A percentile compares a stretch with the other conserved stretches of the same genome.
Conservation (phyloP, 1,140 invertebrate genomes). For the Cephus cinctus region DNA sequence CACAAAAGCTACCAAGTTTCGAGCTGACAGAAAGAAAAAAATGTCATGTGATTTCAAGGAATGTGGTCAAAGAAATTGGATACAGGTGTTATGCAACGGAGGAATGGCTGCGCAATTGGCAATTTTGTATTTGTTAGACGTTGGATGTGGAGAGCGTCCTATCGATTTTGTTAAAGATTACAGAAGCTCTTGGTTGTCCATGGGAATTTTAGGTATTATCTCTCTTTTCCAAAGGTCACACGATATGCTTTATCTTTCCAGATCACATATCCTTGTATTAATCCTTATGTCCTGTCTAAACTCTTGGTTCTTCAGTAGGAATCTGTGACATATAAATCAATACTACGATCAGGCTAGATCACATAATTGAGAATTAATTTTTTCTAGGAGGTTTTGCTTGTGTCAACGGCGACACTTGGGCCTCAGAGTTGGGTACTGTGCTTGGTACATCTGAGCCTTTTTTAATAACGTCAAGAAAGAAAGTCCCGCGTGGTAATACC, state of each 20-base stretch:
- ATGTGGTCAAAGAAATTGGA: slow-evolving; percentile 86
- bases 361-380: neutral
- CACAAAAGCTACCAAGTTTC: slow-evolving; percentile 81
- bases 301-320: no score
- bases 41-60: slow-evolving; percentile 81
- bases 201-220: slow-evolving; percentile 72
- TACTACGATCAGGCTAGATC: neutral
- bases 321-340: neutral
- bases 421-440: slow-evolving; percentile 85
- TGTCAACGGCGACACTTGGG: slow-evolving; percentile 89
- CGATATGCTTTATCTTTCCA: no score
- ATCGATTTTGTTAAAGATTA: slow-evolving; percentile 80
- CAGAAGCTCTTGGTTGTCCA: slow-evolving; percentile 76
- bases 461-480: slow-evolving; percentile 73
- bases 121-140: slow-evolving; percentile 78
- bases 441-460: slow-evolving; percentile 67
- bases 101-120: slow-evolving; percentile 80
- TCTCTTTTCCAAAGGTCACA: no score
- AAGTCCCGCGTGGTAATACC: slow-evolving; percentile 71
- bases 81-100: slow-evolving; percentile 88
- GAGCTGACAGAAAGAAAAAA: slow-evolving; percentile 67
- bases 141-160: slow-evolving; percentile 73
- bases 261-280: no score
- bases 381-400: slow-evolving; percentile 72
- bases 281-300: no score